Percentiles rank a stretch among this genome's conserved stretches.
Evolutionary conservation across 2,888 invertebrate species (phyloP).

Genomic region (Lacanobia oleracea): DNA sequence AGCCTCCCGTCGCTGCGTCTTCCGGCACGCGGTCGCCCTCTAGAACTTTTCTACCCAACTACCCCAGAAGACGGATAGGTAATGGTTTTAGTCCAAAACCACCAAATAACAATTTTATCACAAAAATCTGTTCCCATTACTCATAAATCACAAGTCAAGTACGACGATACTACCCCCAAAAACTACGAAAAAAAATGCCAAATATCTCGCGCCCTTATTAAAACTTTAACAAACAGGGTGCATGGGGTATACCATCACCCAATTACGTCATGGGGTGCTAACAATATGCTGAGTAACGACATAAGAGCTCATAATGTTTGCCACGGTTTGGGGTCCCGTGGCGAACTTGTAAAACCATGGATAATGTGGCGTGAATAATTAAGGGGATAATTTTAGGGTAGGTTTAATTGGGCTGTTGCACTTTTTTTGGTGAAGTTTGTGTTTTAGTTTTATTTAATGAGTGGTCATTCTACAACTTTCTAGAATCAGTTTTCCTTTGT

Average conservation of each 20-base stretch:
- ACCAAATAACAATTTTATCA: background rate
- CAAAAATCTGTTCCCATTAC: background rate
- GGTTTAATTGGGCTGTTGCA: constrained; percentile 22
- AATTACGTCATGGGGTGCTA: constrained; percentile 67
- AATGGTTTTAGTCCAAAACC: background rate
- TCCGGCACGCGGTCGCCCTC: no score
- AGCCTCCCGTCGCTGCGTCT: no score
- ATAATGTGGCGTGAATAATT: constrained; percentile 24
- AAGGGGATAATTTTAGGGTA: constrained; percentile 9
- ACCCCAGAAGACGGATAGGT: no score
- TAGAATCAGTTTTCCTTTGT: no score
- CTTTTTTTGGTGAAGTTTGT: constrained; percentile 6
- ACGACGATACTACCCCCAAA: background rate
- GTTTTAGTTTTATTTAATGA: background rate
- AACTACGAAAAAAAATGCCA: background rate
- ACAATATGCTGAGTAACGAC: constrained; percentile 81
- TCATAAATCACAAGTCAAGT: constrained; percentile 39
- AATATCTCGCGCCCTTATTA: constrained; percentile 47
- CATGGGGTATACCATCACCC: constrained; percentile 42
- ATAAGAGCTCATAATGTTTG: constrained; percentile 67
- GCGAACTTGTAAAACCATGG: constrained; percentile 32
- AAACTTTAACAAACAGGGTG: constrained; percentile 56
- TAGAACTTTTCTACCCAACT: no score
- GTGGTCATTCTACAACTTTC: background rate
- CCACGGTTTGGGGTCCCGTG: constrained; percentile 49